Base-by-base conservation (phyloP, 2,888 invertebrate species). In the Euzophera pinguis region DNA sequence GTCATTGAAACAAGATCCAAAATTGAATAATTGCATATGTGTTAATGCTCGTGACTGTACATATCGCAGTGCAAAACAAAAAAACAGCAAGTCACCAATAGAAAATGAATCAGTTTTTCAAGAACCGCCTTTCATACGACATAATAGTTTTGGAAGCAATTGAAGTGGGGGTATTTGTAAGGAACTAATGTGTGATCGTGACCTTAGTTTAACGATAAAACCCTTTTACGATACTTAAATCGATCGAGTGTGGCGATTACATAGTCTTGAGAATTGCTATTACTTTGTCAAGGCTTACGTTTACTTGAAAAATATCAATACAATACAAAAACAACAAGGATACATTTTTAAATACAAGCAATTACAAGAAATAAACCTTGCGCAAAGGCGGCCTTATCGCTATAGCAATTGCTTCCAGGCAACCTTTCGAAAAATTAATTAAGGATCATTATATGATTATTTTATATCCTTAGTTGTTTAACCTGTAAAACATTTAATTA, bases 161-260 rank as follows among this genome's bases (percentile, higher is more conserved):
- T 65, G 65, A 65, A 71, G 66, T 64, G 55, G 56, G 58, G 50
- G 74, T 72, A 75, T 71, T 75, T 74, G 65, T 67, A 62, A 63
- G 66, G 58, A 57, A 66, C 67, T 78, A 81, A 79, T 75, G 71
- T 74, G 58, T 68, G 69, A 73, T 73, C 71, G 74, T 76, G 78
- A 82, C 87, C 87, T 85, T 83, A 72, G 69, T 70, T 62, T 73
- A 68, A 73, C 78, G 75, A 78, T 80, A 78, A 78, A 81, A 71
- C 75, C 73, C 62, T 79, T 81, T 64, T 74, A 68, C 71, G 67
- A 73, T 65, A 73, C 73, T 75, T 69, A 70, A 73, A 78, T 80
- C 73, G 78, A 77, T 76, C 64, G n/a, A 67, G 53, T 54, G 57
- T 53, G 47, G 13, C 38, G 67, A 61, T 52, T 47, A 47, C 55